Evolutionary conservation across 2,888 invertebrate species (phyloP), one percentile per base, ranked within the genome.

Genomic region (Chirona hameri): DNA sequence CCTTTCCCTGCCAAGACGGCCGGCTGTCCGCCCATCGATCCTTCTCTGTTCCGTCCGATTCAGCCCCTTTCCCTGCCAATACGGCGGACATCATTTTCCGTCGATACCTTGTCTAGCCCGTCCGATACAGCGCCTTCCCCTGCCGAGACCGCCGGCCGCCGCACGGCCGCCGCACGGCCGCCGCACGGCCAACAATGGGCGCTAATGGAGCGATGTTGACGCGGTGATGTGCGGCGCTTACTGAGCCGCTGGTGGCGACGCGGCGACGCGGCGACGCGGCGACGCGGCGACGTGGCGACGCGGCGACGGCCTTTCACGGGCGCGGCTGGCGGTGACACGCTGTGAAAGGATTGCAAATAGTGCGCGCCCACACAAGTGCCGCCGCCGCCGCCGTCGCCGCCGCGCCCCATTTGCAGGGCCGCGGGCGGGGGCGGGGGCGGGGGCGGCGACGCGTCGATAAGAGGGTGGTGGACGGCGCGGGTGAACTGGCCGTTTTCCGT

Each of bases 121-220:
- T 39, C 39, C 2, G 7, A 39, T n/a, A n/a, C n/a, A n/a, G n/a
- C 9, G n/a, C 27, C 27, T 2, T n/a, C 65, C 21, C 4, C 65
- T 0, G 65, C 27, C 65, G 65, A 1, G 21, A 27, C 27, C 27
- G 27, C 27, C 65, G 65, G n/a, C 21, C 27, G 65, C 27, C 65
- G 65, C 1, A 21, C 65, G 27, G 21, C 9, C 65, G 65, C 27
- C 65, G 27, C 21, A 9, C 69, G 14, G 29, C 29, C 72, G 21
- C 7, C 72, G 39, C 31, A 12, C 39, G 72, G 31, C 72, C 21
- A 18, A 72, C 72, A 72, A 72, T 72, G 72, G 39, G 7, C 29
- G 39, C 39, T 72, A 72, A 72, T 72, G 72, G 72, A 9, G 31
- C 72, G 72, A 5, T 72, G 72, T 72, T 72, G 72, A 72, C 72